Base-by-base conservation (phyloP, 2,797 vertebrate species). In the Danio tinwini region DNA sequence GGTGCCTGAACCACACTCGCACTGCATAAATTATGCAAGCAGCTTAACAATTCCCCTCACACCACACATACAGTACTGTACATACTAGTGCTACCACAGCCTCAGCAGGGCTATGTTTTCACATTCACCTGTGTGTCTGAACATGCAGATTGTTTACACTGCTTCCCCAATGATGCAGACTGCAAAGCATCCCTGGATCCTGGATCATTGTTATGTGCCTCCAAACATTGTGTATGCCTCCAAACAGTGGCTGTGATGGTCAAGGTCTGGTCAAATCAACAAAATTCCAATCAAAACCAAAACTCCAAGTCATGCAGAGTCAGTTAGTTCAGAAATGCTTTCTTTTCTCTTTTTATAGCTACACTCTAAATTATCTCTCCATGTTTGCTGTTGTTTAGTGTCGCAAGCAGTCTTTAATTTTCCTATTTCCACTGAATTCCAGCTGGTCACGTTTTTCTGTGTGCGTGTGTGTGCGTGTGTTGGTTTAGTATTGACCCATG, bases 1-100 rank as follows among this genome's bases (percentile, higher is more conserved):
- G 83, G 76, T 81, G 85, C 78, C 82, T 83, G 21, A 63, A 64
- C 49, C 29, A 52, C 71, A 1, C 77, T 82, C 70, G 19, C 82
- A 13, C 88, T 85, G 88, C 87, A 87, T 89, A 86, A 58, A 91
- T 92, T 90, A 92, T 90, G 85, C 84, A 89, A 90, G 90, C 47
- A 61, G 68, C 72, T 86, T 80, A 82, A 86, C 84, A 84, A 82
- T 88, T 85, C 85, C 87, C 79, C 82, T 84, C 84, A 69, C 19
- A 37, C 19, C 44, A 67, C 55, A 69, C 56, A 47, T 29, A 49
- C 72, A 62, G 29, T 29, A 29, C 29, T 29, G 29, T 50, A 6
- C 5, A 0, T 62, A 50, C 44, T 62, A 62, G 40, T 29, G 40
- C 58, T 58, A 58, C 19, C 53, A 21, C 53, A 72, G 40, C 19